Base-by-base conservation (phyloP, 1,140 invertebrate species). In the Hycleus phaleratus region DNA sequence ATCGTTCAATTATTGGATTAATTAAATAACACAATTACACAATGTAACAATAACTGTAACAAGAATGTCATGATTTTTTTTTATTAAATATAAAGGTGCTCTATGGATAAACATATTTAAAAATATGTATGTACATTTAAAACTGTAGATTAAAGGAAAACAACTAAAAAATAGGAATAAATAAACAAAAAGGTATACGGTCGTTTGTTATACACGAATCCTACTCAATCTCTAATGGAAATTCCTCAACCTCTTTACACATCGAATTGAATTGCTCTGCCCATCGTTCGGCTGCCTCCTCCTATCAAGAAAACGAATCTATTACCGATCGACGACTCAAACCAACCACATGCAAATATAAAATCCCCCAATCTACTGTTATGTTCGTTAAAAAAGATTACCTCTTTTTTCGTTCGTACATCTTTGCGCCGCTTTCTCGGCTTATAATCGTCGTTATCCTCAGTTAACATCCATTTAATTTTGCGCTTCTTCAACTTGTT, bases 231-330 rank as follows among this genome's bases (percentile, higher is more conserved):
- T 53, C 51, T 6, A 53, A 46, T 3, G 42, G 51, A 32, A 53
- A 53, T 26, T 53, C 42, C 38, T 63, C 54, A 24, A 63, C 44
- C 38, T 63, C 55, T 24, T 61, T 46, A 45, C 58, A 63, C 42
- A 45, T 47, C 25, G 60, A 50, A 51, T 63, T 63, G 40, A 63
- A 63, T 6, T 52, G 46, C 2, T 25, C 25, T 3, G 60, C 51
- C 62, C 62, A 63, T 10, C 50, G 45, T 55, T 63, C 55, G 38
- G 48, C 12, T 58, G 58, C 40, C 45, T 59, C 7, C 26, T 55
- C 47, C 52, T 56, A 32, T 18, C 18, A 18, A 18, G 18, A 18
- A 18, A 18, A 18, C 18, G 18, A 18, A 18, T 18, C 18, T 18
- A 18, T 18, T 18, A 32, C 32, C 32, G 32, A 32, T 32, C 32